A percentile compares a stretch with the other conserved stretches of the same genome.
These are phyloP conservation scores for Conus canariensis DNA, from an alignment of 2,888 invertebrate genomes.

Conservation along the genomic window DNA sequence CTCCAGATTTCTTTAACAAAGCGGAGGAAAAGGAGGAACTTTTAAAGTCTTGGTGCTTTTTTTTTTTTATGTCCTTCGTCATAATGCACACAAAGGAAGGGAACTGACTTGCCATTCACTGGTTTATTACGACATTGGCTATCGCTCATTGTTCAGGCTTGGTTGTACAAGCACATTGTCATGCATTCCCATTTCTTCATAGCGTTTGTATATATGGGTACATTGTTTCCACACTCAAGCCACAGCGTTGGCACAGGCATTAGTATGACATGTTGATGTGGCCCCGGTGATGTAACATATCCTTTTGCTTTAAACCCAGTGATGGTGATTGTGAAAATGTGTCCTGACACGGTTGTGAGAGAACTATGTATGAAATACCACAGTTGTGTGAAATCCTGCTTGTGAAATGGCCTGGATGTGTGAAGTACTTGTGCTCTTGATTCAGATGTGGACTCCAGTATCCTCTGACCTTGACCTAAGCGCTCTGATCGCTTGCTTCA, in stretches of 20 bases:
- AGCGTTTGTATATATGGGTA: neutral
- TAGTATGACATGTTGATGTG: neutral
- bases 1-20: neutral
- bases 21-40: neutral
- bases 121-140: neutral
- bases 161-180: neutral
- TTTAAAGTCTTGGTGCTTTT: neutral
- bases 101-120: neutral
- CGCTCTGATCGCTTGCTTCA: neutral
- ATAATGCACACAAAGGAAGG: neutral
- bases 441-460: slow-evolving; percentile 62
- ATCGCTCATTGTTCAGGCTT: neutral
- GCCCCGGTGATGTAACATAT: neutral
- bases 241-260: neutral
- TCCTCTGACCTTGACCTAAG: slow-evolving; percentile 50
- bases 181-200: neutral
- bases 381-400: neutral
- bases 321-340: neutral
- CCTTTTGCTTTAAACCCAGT: neutral
- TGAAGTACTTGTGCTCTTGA: slow-evolving; percentile 36
- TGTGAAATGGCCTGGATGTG: neutral
- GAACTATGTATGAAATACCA: too few relatives aligned
- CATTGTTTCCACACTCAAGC: neutral
- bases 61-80: neutral
- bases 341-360: neutral